Conservation (phyloP, 1,140 invertebrate species). For the Eumaeus atala region DNA sequence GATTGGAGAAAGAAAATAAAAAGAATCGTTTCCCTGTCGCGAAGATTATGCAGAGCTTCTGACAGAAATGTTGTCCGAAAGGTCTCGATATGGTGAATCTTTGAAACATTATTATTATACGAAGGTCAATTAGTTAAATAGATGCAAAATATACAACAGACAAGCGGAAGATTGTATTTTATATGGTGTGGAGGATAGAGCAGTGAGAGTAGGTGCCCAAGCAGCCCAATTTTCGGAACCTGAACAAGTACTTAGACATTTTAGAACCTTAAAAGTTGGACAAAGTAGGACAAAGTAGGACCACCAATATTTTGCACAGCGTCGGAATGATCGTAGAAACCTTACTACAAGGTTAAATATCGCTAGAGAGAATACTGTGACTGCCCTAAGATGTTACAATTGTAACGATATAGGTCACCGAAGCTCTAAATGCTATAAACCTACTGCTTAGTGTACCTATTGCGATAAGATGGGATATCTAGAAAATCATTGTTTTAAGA, state of each 20-base stretch:
- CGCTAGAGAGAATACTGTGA: no score
- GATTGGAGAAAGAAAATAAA: conserved; percentile 42
- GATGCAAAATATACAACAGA: conserved; percentile 21
- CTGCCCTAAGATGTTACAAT: conserved; percentile 8
- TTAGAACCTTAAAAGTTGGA: conserved; percentile 19
- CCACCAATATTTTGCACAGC: not conserved
- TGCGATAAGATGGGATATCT: no score
- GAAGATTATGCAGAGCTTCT: conserved; percentile 31
- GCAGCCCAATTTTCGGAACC: conserved; percentile 22
- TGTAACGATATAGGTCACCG: conserved; percentile 5
- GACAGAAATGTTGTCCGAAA: conserved; percentile 28
- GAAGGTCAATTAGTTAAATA: conserved; percentile 27
- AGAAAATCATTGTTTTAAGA: conserved; percentile 1
- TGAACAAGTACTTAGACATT: conserved; percentile 21
- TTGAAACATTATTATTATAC: conserved; percentile 27
- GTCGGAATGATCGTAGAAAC: no score
- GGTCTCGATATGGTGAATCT: conserved; percentile 19
- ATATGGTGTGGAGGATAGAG: conserved; percentile 20
- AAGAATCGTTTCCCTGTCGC: conserved; percentile 31
- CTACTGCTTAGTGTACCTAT: conserved; percentile 9
- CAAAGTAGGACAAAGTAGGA: conserved; percentile 6
- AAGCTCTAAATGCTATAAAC: not conserved
- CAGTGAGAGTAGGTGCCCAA: conserved; percentile 22
- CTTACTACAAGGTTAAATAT: no score
- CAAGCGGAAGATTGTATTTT: no score